phyloP scores from a whole-genome alignment of 2,113 vertebrate species.

The Gallinago undulata region DNA sequence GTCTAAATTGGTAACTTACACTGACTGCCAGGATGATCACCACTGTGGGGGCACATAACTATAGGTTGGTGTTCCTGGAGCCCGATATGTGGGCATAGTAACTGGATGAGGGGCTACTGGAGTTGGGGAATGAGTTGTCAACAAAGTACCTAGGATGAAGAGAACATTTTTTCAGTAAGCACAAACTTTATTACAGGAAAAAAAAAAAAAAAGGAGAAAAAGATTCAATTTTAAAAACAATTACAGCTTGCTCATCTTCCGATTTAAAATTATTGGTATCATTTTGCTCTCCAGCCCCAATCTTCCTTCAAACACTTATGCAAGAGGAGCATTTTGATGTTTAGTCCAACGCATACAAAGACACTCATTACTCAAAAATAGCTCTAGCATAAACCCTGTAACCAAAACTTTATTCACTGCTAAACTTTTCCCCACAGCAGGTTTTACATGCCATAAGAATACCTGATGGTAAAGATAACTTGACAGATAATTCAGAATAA shows the following conservation, averaged over 20 bases:
- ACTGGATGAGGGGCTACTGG: slow-evolving; percentile 89
- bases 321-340: neutral
- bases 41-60: slow-evolving; percentile 97
- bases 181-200: neutral
- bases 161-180: neutral
- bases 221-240: neutral
- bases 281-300: neutral
- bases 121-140: slow-evolving; percentile 95
- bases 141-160: slow-evolving; percentile 81
- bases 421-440: neutral
- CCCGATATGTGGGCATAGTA: slow-evolving; percentile 93
- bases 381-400: neutral
- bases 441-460: neutral
- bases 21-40: slow-evolving; percentile 85
- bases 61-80: slow-evolving; percentile 94
- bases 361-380: neutral
- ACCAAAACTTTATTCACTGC: neutral
- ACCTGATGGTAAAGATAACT: neutral
- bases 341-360: neutral
- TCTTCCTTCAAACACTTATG: neutral
- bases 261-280: neutral
- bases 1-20: slow-evolving; percentile 69
- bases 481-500: neutral
- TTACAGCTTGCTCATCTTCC: neutral
- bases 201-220: fast-evolving